Base-by-base conservation (phyloP, 2,113 vertebrate genomes). In the Oostethus manadensis region DNA sequence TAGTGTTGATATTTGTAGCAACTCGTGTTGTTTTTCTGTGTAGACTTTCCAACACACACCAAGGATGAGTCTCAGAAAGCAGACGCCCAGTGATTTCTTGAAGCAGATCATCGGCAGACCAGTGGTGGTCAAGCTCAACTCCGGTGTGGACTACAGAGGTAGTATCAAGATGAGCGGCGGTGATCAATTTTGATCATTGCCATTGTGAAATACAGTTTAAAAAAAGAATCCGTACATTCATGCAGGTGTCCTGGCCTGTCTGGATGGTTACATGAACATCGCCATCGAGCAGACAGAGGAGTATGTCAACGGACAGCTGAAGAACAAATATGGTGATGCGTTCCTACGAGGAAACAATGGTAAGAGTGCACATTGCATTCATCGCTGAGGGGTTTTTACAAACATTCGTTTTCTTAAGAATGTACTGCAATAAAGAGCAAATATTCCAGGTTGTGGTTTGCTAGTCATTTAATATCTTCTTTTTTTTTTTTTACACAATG, bases 251-350 rank as follows among this genome's bases (percentile, higher is more conserved):
- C 87, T 99, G 73, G 97, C 97, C 62, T 99, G 97, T 70, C 82
- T 99, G 82, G 97, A 99, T 80, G 97, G 97, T 6, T 99, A 99
- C 79, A 99, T 99, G 97, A 99, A 99, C 68, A 99, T 99, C 60
- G 97, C 97, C 57, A 90, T 99, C 72, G 97, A 99, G 74, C 97
- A 99, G 88, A 99, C 97, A 0, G 97, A 99, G 78, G 96, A 99
- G 62, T 99, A 99, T 58, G 97, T 99, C 35, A 99, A 99, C 22
- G 97, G 97, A 6, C 97, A 99, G 51, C 89, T 99, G 74, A 99
- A 99, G 85, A 99, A 99, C 80, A 99, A 99, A 81, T 99, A 99
- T 0, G 97, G 97, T n/a, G 97, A 99, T 4, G 97, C 97, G 0
- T 99, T 99, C 86, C 93, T 99, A 64, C 88, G 96, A 82, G 97